Base-by-base conservation (phyloP, 2,113 vertebrate genomes). In the Corythaixoides concolor region DNA sequence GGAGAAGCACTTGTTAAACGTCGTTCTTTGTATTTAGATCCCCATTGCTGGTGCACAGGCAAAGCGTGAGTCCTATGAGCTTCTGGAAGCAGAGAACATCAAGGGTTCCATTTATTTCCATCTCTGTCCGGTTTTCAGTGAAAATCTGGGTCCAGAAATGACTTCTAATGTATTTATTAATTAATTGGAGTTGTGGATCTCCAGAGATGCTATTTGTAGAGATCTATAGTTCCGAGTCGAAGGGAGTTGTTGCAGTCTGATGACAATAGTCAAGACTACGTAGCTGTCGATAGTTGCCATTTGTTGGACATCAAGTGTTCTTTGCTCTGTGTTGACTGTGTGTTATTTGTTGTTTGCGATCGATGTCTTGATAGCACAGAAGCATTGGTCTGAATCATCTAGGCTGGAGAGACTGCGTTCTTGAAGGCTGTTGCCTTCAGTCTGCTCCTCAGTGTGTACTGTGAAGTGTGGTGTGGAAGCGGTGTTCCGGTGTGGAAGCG, bases 201-300 rank as follows among this genome's bases (percentile, higher is more conserved):
- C 41, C 7, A 2, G 3, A 63, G 50, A 15, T 86, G 68, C 26
- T 89, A 1, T 64, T 56, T 77, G 55, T 90, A 59, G 27, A 58
- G 19, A 43, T 50, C 11, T 59, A 2, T 2, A 81, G 9, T 83
- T 63, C 50, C 5, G 9, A 80, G 33, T 4, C 70, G 63, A 77
- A 89, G 76, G 37, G 67, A 74, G 32, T 35, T 74, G 17, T 17
- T 84, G 43, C 21, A 30, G 75, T 73, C 30, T 67, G 64, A 15
- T 70, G 24, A 18, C 0, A 0, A 19, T 50, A 63, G 47, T 67
- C 47, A 30, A n/a, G 33, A 20, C 62, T 56, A 2, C 18, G 62
- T 67, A 43, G 20, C 69, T 95, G 43, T 39, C 6, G 7, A 6
- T 2, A n/a, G 41, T 30, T 94, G 74, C 32, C 23, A 12, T 63